Evolutionary conservation across 2,888 invertebrate genomes (phyloP).

Genomic region (Orthosia gothica): DNA sequence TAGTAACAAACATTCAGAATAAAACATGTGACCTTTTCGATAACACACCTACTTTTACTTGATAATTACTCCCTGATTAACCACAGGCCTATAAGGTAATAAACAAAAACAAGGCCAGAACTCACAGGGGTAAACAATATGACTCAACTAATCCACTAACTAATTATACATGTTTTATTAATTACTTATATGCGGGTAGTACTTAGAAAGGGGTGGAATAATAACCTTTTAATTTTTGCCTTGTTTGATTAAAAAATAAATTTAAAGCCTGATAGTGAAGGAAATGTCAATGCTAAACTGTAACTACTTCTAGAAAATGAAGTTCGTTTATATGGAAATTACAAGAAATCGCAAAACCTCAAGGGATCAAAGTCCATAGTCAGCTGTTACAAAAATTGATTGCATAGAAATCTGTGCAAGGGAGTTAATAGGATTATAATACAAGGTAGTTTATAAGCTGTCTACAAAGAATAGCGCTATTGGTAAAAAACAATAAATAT

Average conservation of each 20-base stretch:
- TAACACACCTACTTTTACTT: slow-evolving; percentile 27
- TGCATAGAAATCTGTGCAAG: neutral
- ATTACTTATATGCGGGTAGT: slow-evolving; percentile 6
- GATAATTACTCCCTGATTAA: slow-evolving; percentile 41
- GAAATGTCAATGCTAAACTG: neutral
- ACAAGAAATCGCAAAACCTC: slow-evolving; percentile 4
- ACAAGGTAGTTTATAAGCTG: neutral
- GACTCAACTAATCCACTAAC: slow-evolving; percentile 46
- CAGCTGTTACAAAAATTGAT: neutral
- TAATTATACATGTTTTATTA: slow-evolving; percentile 32
- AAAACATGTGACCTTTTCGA: slow-evolving; percentile 19
- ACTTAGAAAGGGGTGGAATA: slow-evolving; percentile 5
- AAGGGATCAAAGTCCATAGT: neutral
- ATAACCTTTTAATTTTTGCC: slow-evolving; percentile 3
- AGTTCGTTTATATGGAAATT: neutral
- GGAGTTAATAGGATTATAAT: neutral
- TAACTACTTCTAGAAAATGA: neutral
- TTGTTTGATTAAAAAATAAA: slow-evolving; percentile 1
- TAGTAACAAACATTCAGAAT: slow-evolving; percentile 4
- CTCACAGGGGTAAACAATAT: slow-evolving; percentile 53
- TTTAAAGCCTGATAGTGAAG: neutral
- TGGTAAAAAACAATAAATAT: neutral
- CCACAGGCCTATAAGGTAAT: slow-evolving; percentile 28
- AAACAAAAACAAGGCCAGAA: slow-evolving; percentile 45
- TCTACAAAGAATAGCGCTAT: neutral